phyloP scores from a whole-genome alignment of 2,113 vertebrate species.

The Aviceda subcristata region DNA sequence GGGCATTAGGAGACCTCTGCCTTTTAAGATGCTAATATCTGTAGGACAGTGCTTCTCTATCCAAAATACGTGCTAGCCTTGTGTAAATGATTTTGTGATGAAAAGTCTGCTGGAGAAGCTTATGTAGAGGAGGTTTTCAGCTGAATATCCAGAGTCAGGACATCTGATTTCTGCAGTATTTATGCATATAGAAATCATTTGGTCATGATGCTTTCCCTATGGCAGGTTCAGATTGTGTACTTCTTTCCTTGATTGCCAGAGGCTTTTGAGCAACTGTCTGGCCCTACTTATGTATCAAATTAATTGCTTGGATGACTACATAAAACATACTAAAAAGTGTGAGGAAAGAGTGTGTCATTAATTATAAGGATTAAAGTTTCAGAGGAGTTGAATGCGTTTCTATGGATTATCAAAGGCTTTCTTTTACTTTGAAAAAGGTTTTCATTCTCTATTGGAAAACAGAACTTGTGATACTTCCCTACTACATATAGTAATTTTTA shows the following conservation, averaged over 20 bases:
- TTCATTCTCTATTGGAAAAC: neutral
- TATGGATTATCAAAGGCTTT: neutral
- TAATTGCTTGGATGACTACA: neutral
- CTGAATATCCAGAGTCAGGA: neutral
- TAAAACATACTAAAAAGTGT: neutral
- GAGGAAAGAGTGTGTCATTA: neutral
- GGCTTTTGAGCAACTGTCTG: neutral
- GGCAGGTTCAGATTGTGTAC: neutral
- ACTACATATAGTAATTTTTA: neutral
- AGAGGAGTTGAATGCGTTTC: neutral
- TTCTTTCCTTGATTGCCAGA: neutral
- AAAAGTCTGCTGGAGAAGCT: neutral
- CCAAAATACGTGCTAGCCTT: neutral
- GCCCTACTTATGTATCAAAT: neutral
- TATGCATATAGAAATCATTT: neutral
- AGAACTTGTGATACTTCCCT: neutral
- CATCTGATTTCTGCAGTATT: neutral
- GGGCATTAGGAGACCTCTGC: neutral
- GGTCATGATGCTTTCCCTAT: neutral
- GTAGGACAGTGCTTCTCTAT: neutral
- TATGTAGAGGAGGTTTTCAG: neutral
- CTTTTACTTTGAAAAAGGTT: neutral
- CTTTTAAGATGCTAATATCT: neutral
- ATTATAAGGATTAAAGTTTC: conserved; percentile 3
- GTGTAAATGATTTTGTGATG: neutral